These are phyloP conservation scores for Camptogramma bilineatum DNA, from an alignment of 2,888 invertebrate species.

Conservation along the genomic window DNA sequence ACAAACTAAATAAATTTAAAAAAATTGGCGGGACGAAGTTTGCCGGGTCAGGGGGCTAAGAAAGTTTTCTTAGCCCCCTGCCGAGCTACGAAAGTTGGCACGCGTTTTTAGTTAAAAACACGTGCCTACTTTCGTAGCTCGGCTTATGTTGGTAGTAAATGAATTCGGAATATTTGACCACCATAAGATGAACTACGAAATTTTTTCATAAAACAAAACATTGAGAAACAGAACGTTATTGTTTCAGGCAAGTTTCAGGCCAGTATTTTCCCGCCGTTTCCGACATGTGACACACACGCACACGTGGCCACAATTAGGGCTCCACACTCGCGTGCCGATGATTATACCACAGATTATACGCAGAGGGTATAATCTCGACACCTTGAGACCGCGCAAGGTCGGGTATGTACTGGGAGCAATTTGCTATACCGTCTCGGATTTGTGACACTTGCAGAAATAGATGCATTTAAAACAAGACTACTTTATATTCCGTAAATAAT, in stretches of 20 bases:
- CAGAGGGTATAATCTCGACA: conserved; percentile 47
- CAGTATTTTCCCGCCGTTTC: background rate
- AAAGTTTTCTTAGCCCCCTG: too few species aligned
- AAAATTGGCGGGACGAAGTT: too few species aligned
- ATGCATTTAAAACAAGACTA: background rate
- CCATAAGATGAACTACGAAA: too few species aligned
- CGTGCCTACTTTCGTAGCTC: too few species aligned
- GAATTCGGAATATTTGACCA: too few species aligned
- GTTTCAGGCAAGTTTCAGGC: background rate
- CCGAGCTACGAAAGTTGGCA: too few species aligned
- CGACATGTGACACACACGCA: conserved; percentile 24
- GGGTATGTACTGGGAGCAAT: conserved; percentile 19
- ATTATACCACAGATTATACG: conserved; percentile 46
- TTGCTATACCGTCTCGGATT: conserved; percentile 9
- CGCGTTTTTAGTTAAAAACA: too few species aligned
- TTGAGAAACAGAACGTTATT: background rate
- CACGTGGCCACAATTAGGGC: conserved; percentile 47
- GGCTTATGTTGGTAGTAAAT: too few species aligned
- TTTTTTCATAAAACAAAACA: too few species aligned
- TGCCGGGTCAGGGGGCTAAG: too few species aligned
- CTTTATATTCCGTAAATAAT: too few species aligned
- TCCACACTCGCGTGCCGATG: conserved; percentile 46
- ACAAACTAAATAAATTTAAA: too few species aligned
- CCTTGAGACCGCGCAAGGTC: conserved; percentile 52
- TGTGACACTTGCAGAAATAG: background rate